These are phyloP conservation scores for Mionectes macconnelli DNA, from an alignment of 2,113 vertebrate genomes.

Conservation along the genomic window DNA sequence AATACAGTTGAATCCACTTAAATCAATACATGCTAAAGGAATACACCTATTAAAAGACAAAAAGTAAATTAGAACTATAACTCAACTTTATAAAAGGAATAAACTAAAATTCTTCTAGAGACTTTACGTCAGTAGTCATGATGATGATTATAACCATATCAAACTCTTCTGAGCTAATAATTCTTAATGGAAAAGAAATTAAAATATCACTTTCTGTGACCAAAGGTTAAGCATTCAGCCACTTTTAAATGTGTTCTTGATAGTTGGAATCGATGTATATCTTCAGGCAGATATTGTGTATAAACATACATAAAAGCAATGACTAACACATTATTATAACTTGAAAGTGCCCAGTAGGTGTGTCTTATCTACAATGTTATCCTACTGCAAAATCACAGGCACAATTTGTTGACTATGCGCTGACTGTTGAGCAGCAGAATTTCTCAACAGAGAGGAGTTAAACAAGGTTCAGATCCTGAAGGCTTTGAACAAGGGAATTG, in stretches of 20 bases:
- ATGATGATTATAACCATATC: background rate
- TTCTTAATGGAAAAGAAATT: background rate
- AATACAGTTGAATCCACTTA: slow-evolving; percentile 42
- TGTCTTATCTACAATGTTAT: slow-evolving; percentile 63
- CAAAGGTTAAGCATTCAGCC: slow-evolving; percentile 44
- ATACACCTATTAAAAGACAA: slow-evolving; percentile 44
- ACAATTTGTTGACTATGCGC: slow-evolving; percentile 51
- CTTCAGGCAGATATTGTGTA: background rate
- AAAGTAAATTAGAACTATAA: slow-evolving; percentile 55
- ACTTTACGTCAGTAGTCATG: background rate
- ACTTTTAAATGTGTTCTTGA: slow-evolving; percentile 16
- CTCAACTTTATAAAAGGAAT: slow-evolving; percentile 51
- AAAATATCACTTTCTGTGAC: background rate
- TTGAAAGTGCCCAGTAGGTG: slow-evolving; percentile 65
- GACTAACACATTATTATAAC: slow-evolving; percentile 54
- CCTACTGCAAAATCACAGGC: slow-evolving; percentile 32
- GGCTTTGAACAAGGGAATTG: background rate
- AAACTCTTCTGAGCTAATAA: slow-evolving; percentile 17
- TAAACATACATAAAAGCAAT: slow-evolving; percentile 54
- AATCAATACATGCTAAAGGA: slow-evolving; percentile 62
- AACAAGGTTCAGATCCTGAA: slow-evolving; percentile 7
- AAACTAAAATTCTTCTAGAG: no score
- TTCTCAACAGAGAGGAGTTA: slow-evolving; percentile 28
- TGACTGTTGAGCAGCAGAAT: background rate
- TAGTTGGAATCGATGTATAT: slow-evolving; percentile 34